Evolutionary conservation across 1,140 invertebrate genomes (phyloP), one percentile per base, ranked within the genome.

Genomic region (Leucophenga varia): DNA sequence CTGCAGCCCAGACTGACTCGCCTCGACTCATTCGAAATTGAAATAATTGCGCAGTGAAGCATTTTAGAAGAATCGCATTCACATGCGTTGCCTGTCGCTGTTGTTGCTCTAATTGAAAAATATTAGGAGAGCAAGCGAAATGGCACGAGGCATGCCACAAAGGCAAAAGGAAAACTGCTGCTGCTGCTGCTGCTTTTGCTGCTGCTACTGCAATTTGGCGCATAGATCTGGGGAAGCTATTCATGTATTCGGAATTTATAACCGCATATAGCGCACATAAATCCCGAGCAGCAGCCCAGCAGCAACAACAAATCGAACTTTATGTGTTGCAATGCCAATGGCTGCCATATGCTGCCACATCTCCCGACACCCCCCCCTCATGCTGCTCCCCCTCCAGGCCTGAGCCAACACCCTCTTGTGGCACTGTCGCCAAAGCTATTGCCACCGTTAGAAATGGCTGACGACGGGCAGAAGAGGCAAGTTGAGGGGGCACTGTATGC

Each of bases 11-110:
- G 21, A 3, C 21, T 28, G n/a, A n/a, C n/a, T n/a, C n/a, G n/a
- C n/a, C 36, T 43, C 14, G 17, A 47, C 47, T 57, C 63, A 68
- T 47, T 63, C 59, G 45, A 63, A 67, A 67, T 63, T 67, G 63
- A 67, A 67, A 67, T 67, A 67, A 70, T 70, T 70, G 67, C 61
- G 59, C 67, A 70, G 42, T 69, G 61, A 70, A 70, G 67, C 67
- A 70, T 71, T 70, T 70, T 70, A 70, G 65, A 70, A 70, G 67
- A 70, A 70, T 70, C 67, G 55, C 67, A 54, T 63, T 28, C n/a
- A n/a, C n/a, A n/a, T n/a, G n/a, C n/a, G n/a, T n/a, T n/a, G n/a
- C n/a, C n/a, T n/a, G n/a, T n/a, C n/a, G n/a, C n/a, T n/a, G n/a
- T n/a, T n/a, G n/a, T n/a, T n/a, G n/a, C n/a, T 39, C 44, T 47